phyloP scores from a whole-genome alignment of 64 coral and sea anemone genomes.

The Porites lutea region DNA sequence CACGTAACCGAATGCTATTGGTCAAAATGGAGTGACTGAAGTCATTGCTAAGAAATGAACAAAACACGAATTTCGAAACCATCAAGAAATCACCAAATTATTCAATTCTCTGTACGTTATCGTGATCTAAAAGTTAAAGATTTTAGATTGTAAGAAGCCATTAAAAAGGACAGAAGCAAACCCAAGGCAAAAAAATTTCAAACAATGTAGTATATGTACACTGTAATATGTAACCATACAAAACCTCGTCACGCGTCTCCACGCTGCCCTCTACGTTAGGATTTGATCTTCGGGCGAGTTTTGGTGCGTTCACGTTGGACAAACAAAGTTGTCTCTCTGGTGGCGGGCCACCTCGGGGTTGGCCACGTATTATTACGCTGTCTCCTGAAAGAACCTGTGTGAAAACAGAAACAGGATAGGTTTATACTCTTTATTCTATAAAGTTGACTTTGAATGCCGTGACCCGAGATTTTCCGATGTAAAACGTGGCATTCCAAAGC shows the following conservation, averaged over 20 bases:
- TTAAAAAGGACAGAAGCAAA: not conserved
- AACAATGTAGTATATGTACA: constrained; percentile 37
- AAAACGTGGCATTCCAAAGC: constrained; percentile 31
- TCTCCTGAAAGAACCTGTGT: constrained; percentile 90
- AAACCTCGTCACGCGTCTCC: constrained; percentile 90
- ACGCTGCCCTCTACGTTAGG: constrained; percentile 82
- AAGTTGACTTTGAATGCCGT: not conserved
- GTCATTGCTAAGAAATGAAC: constrained; percentile 10
- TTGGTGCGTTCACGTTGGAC: constrained; percentile 96
- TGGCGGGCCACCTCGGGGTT: constrained; percentile 94
- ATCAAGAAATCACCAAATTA: not conserved
- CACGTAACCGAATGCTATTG: constrained; percentile 39
- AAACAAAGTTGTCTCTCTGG: constrained; percentile 97
- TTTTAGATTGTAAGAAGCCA: not conserved
- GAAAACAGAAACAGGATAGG: constrained; percentile 21
- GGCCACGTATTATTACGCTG: constrained; percentile 91
- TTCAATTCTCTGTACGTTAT: not conserved
- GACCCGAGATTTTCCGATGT: not conserved
- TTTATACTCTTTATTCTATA: not conserved
- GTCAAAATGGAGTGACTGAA: not conserved
- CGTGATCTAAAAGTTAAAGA: no score
- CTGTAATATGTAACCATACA: constrained; percentile 15
- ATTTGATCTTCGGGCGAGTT: constrained; percentile 90
- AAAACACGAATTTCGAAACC: not conserved
- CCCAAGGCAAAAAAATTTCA: not conserved